phyloP scores from a whole-genome alignment of 1,140 invertebrate species.

The Trichoplusia ni region DNA sequence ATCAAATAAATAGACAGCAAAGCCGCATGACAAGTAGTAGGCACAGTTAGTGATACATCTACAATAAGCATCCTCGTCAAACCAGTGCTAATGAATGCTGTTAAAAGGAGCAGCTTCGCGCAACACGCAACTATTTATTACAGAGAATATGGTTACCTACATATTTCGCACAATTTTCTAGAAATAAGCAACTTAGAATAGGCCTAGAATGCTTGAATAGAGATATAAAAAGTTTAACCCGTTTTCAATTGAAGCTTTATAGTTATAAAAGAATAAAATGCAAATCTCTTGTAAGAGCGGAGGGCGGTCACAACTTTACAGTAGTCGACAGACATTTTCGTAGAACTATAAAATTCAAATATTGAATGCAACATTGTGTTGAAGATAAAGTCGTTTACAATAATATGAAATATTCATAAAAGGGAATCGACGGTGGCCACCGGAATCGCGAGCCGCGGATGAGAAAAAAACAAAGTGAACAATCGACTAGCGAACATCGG shows the following conservation, averaged over 20 bases:
- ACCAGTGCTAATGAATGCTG: not conserved
- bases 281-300: slow-evolving; percentile 5
- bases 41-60: no score
- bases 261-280: slow-evolving; percentile 25
- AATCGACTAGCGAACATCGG: slow-evolving; percentile 36
- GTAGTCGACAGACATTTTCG: slow-evolving; percentile 41
- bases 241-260: slow-evolving; percentile 1
- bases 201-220: not conserved
- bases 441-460: slow-evolving; percentile 34
- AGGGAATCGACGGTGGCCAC: slow-evolving; percentile 46
- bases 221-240: slow-evolving; percentile 20
- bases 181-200: not conserved
- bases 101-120: slow-evolving; percentile 2
- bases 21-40: no score
- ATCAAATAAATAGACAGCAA: no score
- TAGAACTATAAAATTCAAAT: slow-evolving; percentile 59
- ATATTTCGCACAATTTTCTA: slow-evolving; percentile 5
- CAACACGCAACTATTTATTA: not conserved
- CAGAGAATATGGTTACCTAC: not conserved
- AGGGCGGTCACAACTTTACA: slow-evolving; percentile 37
- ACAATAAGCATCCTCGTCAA: not conserved
- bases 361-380: slow-evolving; percentile 59
- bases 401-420: slow-evolving; percentile 72
- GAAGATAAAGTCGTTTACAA: slow-evolving; percentile 69
- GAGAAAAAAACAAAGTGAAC: slow-evolving; percentile 36